Evolutionary conservation across 2,888 invertebrate species (phyloP).

Genomic region (Proisotoma minuta): DNA sequence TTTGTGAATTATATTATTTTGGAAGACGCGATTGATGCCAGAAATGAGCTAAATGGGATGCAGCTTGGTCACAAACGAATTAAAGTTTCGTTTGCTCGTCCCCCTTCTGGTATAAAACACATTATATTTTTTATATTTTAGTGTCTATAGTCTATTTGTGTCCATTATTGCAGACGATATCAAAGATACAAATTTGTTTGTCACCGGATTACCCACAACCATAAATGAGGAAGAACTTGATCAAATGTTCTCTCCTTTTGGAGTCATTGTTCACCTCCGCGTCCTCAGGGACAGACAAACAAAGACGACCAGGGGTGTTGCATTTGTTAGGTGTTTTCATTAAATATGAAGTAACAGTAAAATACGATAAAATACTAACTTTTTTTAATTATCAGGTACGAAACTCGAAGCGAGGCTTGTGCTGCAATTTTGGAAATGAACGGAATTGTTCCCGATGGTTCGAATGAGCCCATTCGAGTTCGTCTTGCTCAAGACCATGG

Average conservation of each 20-base stretch:
- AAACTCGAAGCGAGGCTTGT: slow-evolving; percentile 82
- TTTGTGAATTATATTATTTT: slow-evolving; percentile 85
- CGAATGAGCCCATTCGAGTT: slow-evolving; percentile 71
- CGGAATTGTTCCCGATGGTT: slow-evolving; percentile 70
- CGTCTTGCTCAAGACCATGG: slow-evolving; percentile 82
- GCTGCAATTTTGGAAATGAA: slow-evolving; percentile 80
- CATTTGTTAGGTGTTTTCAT: slow-evolving; percentile 73
- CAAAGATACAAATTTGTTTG: slow-evolving; percentile 59
- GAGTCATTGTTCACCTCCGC: slow-evolving; percentile 85
- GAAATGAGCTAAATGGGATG: slow-evolving; percentile 78
- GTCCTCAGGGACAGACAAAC: slow-evolving; percentile 81
- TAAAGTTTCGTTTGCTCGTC: slow-evolving; percentile 83
- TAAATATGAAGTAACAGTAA: background rate
- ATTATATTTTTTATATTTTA: no score
- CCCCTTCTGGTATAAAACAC: slow-evolving; percentile 60
- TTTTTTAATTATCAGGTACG: slow-evolving; percentile 60
- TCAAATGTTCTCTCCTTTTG: slow-evolving; percentile 79
- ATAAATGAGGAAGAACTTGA: slow-evolving; percentile 68
- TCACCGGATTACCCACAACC: slow-evolving; percentile 3
- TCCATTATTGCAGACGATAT: slow-evolving; percentile 67
- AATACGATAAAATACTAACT: background rate
- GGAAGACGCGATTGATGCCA: slow-evolving; percentile 79
- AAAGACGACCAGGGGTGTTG: slow-evolving; percentile 81
- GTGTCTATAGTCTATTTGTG: no score
- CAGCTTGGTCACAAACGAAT: slow-evolving; percentile 84